These are phyloP conservation scores for Rhagologus leucostigma DNA, from an alignment of 2,113 vertebrate genomes.

Conservation along the genomic window DNA sequence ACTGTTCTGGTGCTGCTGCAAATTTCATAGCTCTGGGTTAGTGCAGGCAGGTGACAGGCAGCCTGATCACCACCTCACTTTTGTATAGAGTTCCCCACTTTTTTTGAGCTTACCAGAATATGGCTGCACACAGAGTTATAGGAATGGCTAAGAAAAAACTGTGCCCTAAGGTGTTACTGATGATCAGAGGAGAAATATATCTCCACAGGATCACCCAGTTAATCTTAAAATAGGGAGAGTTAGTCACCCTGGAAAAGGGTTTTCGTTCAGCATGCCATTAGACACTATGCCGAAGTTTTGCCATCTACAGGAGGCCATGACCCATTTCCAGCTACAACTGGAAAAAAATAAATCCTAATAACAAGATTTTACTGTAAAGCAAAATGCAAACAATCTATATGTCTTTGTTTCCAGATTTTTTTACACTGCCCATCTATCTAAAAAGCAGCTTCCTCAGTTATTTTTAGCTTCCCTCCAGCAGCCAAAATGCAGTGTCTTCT, in stretches of 20 bases:
- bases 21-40: no score
- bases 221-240: neutral
- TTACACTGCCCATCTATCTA: neutral
- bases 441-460: neutral
- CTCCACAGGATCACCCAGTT: neutral
- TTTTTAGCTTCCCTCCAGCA: neutral
- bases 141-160: neutral
- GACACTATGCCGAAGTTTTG: neutral
- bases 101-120: neutral
- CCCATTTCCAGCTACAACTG: neutral
- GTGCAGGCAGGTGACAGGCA: neutral
- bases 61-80: neutral
- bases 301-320: neutral
- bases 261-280: neutral
- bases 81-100: neutral
- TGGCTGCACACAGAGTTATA: neutral
- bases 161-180: neutral
- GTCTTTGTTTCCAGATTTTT: neutral
- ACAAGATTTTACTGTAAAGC: neutral
- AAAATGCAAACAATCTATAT: neutral
- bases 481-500: neutral
- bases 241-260: neutral
- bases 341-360: neutral
- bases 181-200: neutral
- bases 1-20: neutral